phyloP scores from a whole-genome alignment of 2,888 invertebrate species.

The Pachydiplax longipennis region DNA sequence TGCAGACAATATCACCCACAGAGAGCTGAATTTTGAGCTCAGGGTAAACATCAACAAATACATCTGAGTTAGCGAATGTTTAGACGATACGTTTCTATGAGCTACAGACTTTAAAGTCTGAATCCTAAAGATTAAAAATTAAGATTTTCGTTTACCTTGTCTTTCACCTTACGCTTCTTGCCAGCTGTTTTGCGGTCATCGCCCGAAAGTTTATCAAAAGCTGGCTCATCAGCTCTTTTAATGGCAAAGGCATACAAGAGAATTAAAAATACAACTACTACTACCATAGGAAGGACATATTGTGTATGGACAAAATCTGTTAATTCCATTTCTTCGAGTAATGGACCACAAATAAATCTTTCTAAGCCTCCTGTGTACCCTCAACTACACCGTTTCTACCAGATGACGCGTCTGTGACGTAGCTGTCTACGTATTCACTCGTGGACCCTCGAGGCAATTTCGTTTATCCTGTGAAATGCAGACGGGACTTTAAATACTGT shows the following conservation, averaged over 20 bases:
- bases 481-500: not conserved
- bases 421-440: conserved; percentile 44
- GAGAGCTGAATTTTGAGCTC: not conserved
- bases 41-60: conserved; percentile 9
- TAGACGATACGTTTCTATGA: not conserved
- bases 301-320: conserved; percentile 59
- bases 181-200: conserved; percentile 73
- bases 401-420: conserved; percentile 45
- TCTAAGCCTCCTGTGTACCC: not conserved
- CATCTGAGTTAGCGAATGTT: not conserved
- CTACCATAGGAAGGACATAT: conserved; percentile 66
- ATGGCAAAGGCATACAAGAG: conserved; percentile 82
- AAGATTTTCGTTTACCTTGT: conserved; percentile 53
- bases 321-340: conserved; percentile 53
- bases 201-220: conserved; percentile 74
- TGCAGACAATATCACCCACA: not conserved
- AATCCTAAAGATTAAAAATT: not conserved
- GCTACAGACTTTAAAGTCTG: not conserved
- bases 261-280: conserved; percentile 75
- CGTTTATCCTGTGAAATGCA: conserved; percentile 17
- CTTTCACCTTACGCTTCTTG: conserved; percentile 66
- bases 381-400: not conserved
- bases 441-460: conserved; percentile 34
- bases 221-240: conserved; percentile 81
- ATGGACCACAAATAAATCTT: not conserved